Conservation (phyloP, 2,113 vertebrate genomes). For the Aramus guarauna region DNA sequence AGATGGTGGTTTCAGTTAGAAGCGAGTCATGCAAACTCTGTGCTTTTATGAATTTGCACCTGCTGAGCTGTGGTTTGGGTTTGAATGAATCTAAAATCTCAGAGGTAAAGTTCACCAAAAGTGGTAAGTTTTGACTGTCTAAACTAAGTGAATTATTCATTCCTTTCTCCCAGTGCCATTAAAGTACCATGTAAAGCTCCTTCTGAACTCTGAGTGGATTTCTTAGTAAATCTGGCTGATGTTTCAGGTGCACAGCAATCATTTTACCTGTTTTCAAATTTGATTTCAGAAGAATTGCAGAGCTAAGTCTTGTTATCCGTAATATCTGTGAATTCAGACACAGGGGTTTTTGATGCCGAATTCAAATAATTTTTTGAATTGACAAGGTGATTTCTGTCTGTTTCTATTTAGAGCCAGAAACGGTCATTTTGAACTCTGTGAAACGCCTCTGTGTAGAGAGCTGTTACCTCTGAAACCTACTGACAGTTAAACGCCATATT, state of each 20-base stretch:
- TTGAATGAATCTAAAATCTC: constrained; percentile 40
- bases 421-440: not conserved
- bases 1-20: constrained; percentile 44
- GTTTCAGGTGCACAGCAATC: not conserved
- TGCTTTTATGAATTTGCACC: constrained; percentile 52
- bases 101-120: constrained; percentile 38
- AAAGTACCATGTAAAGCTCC: not conserved
- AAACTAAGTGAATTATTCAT: constrained; percentile 21
- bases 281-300: not conserved
- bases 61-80: constrained; percentile 56
- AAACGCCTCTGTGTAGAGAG: not conserved
- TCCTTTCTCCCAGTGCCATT: not conserved
- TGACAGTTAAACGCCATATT: not conserved
- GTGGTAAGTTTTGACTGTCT: constrained; percentile 24
- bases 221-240: not conserved
- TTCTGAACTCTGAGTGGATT: not conserved
- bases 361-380: not conserved
- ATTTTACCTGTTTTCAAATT: not conserved
- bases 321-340: not conserved
- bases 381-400: not conserved
- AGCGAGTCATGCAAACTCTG: not conserved
- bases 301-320: not conserved
- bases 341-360: not conserved
- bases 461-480: not conserved
- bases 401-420: not conserved